A percentile compares a stretch with the other conserved stretches of the same genome.
These are phyloP conservation scores for Australoheros facetus DNA, from an alignment of 2,797 vertebrate genomes.

Conservation along the genomic window DNA sequence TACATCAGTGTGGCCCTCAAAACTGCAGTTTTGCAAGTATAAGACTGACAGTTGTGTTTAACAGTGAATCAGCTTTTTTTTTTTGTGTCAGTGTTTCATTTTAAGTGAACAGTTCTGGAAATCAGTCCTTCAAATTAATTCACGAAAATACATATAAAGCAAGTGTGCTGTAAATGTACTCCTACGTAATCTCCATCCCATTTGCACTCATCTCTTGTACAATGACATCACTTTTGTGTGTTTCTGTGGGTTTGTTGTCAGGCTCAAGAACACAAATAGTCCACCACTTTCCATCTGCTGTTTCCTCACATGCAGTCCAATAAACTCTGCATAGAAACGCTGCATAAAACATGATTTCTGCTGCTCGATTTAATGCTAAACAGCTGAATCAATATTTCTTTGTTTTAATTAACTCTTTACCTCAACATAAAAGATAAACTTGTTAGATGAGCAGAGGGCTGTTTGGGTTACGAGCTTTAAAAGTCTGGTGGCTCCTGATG, in stretches of 20 bases:
- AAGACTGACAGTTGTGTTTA: neutral
- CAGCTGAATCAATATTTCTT: neutral
- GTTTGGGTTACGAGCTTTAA: neutral
- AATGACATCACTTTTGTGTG: conserved; percentile 38
- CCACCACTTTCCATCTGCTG: conserved; percentile 18
- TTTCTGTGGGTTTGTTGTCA: conserved; percentile 28
- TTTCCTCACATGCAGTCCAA: conserved; percentile 16
- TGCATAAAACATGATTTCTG: neutral
- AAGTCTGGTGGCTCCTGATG: neutral
- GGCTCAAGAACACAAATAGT: conserved; percentile 13
- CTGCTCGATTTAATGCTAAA: neutral
- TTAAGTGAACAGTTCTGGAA: neutral
- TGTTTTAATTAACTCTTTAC: neutral
- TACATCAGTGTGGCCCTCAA: neutral
- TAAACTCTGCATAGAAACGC: neutral
- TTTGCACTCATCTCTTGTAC: conserved; percentile 11
- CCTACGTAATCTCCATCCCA: neutral
- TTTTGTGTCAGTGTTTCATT: neutral
- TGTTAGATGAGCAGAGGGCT: neutral
- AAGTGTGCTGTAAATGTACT: neutral
- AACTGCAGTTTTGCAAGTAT: neutral
- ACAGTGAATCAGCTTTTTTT: neutral
- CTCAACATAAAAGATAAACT: neutral
- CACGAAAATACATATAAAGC: neutral
- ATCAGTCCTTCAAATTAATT: neutral